Evolutionary conservation across 2,888 invertebrate genomes (phyloP).

Genomic region (Amphiduros pacificus): DNA sequence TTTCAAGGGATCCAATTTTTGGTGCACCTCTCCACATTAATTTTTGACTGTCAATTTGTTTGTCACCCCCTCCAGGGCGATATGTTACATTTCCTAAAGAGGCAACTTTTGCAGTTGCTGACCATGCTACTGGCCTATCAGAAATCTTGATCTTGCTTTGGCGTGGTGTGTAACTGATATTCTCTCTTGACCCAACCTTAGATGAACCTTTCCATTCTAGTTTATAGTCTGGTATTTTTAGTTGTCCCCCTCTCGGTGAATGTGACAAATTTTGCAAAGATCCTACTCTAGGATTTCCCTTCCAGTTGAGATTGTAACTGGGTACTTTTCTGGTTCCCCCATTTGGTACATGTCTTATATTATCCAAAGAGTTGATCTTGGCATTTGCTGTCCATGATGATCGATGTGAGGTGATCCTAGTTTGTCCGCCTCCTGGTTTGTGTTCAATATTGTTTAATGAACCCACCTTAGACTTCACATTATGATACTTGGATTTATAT

Average conservation of each 20-base stretch:
- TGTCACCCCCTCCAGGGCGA: slow-evolving; percentile 82
- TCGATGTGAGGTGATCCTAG: background rate
- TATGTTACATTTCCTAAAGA: slow-evolving; percentile 85
- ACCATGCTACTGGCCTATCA: slow-evolving; percentile 56
- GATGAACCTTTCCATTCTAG: slow-evolving; percentile 35
- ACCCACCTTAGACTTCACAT: background rate
- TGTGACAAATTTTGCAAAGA: background rate
- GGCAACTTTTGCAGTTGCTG: slow-evolving; percentile 82
- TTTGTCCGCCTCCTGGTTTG: background rate
- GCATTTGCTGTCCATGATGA: background rate
- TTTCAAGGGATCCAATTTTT: background rate
- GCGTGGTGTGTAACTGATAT: slow-evolving; percentile 36
- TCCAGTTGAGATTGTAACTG: slow-evolving; percentile 1
- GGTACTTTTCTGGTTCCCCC: background rate
- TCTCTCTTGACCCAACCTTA: slow-evolving; percentile 39
- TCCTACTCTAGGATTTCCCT: background rate
- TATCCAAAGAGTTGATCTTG: slow-evolving; percentile 3
- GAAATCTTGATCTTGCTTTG: slow-evolving; percentile 36
- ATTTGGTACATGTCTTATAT: background rate
- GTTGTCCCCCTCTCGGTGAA: background rate
- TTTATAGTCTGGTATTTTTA: background rate
- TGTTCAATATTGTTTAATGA: background rate
- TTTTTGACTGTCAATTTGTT: slow-evolving; percentile 65
- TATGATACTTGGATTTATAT: too few relatives aligned
- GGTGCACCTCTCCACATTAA: background rate